Conservation (phyloP, 2,797 vertebrate genomes). For the Myripristis jacobus region DNA sequence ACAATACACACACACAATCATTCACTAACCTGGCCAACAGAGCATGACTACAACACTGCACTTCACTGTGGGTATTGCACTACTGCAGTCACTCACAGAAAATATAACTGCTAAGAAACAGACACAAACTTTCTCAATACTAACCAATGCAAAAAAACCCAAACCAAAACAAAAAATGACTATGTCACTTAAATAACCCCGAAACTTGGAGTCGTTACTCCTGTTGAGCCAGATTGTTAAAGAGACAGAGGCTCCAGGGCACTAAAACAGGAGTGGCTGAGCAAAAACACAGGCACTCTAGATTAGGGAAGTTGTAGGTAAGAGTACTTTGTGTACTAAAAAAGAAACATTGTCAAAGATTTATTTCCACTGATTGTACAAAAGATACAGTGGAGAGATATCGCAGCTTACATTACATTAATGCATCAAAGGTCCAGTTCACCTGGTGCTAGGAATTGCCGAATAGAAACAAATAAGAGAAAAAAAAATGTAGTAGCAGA, state of each 20-base stretch:
- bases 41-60: background rate
- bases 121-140: constrained; percentile 21
- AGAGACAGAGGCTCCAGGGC: background rate
- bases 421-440: too few species aligned
- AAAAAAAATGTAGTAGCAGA: background rate
- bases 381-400: too few species aligned
- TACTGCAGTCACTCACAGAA: background rate
- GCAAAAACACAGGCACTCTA: constrained; percentile 2
- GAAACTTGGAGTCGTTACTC: background rate
- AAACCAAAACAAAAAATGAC: background rate
- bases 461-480: background rate
- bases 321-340: too few species aligned
- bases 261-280: background rate
- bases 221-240: constrained; percentile 23
- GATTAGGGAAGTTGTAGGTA: background rate
- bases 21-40: background rate
- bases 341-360: too few species aligned
- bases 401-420: too few species aligned
- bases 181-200: background rate
- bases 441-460: too few species aligned
- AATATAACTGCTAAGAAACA: constrained; percentile 3
- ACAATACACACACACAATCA: background rate
- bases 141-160: background rate
- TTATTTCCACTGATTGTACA: too few species aligned
- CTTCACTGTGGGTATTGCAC: background rate